Base-by-base conservation (phyloP, 2,797 vertebrate species). In the Lateolabrax maculatus region DNA sequence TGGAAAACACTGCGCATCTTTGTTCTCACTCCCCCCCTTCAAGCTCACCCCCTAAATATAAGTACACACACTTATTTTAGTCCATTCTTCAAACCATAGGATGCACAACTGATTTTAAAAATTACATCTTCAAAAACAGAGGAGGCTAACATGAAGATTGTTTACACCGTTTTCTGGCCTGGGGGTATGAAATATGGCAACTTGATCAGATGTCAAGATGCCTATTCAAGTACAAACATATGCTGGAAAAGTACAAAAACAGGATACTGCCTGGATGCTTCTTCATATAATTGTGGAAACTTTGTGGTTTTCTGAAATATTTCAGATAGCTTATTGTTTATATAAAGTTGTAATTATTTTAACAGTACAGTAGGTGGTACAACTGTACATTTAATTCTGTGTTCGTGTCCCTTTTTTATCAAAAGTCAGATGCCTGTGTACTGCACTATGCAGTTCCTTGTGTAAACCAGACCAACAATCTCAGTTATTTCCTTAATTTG, bases 1-100 rank as follows among this genome's bases (percentile, higher is more conserved):
- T 93, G 84, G 89, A 92, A 93, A 94, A 95, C 95, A 95, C 90
- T 91, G 93, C 86, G 92, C 88, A 94, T 90, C 94, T 95, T 95
- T 95, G 94, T 95, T 95, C 93, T 93, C 86, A 55, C 75, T 72
- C 31, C 84, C 61, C 39, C 53, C 72, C 73, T 76, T 86, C 71
- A 39, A 77, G 71, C 81, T 83, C 82, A 79, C 71, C 79, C 87
- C 86, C 80, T 86, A 92, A 89, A 92, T 88, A 90, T 90, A 93
- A 89, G 82, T 61, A 81, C 80, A 84, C 70, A 77, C 41, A 43
- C 72, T 80, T 80, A 63, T 89, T 90, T 88, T 87, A 77, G 82
- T 77, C 77, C 83, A 80, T 88, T 88, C 86, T 92, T 88, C 83
- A 85, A 86, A 88, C 71, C 51, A 53, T 75, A 69, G 12, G 61